Conservation (phyloP, 2,113 vertebrate genomes). For the Chauna torquata region DNA sequence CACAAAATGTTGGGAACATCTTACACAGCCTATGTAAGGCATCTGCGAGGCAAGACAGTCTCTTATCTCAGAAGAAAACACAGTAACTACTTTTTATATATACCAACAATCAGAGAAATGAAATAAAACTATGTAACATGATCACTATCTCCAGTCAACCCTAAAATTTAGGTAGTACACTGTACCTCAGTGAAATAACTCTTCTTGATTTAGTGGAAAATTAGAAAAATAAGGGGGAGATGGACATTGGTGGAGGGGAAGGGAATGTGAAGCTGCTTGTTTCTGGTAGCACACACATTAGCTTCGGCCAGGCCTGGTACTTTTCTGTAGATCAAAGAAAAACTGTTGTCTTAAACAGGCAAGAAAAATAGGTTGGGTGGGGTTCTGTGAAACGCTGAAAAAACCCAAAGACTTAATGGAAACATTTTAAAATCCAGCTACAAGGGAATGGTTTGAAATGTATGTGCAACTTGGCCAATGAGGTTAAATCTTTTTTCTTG, state of each 20-base stretch:
- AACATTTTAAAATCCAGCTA: slow-evolving; percentile 41
- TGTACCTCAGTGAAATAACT: background rate
- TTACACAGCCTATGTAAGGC: background rate
- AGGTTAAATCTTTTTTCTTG: slow-evolving; percentile 16
- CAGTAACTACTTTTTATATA: background rate
- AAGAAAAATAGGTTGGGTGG: slow-evolving; percentile 56
- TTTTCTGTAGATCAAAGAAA: slow-evolving; percentile 61
- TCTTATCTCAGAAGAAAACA: background rate
- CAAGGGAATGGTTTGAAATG: background rate
- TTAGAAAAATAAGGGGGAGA: background rate
- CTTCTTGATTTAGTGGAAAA: background rate
- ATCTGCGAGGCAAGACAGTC: background rate
- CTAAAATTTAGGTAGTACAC: background rate
- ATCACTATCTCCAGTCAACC: background rate
- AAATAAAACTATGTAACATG: background rate
- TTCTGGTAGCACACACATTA: background rate
- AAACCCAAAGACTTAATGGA: slow-evolving; percentile 50
- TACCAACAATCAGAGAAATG: too few relatives aligned
- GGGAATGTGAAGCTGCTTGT: slow-evolving; percentile 22
- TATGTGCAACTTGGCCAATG: slow-evolving; percentile 33
- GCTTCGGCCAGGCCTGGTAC: slow-evolving; percentile 39
- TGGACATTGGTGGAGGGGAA: background rate
- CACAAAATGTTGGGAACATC: slow-evolving; percentile 38
- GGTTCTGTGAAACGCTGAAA: slow-evolving; percentile 50
- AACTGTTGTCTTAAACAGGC: slow-evolving; percentile 56